These are phyloP conservation scores for Nilaparvata lugens DNA, from an alignment of 1,140 invertebrate genomes.

Conservation along the genomic window DNA sequence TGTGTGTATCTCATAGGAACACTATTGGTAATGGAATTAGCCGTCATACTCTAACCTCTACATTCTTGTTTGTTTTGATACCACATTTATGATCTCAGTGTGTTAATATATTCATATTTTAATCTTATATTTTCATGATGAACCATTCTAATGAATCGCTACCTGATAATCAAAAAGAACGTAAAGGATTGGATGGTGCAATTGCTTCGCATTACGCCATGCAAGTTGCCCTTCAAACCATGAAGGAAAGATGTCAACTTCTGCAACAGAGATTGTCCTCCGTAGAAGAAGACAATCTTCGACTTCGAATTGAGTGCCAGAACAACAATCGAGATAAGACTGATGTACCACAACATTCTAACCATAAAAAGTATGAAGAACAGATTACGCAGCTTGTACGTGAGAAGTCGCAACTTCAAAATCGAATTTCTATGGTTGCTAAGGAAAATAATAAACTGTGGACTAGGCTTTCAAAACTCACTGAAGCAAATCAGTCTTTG, in stretches of 20 bases:
- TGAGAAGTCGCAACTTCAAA: constrained; percentile 61
- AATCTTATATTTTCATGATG: too few species aligned
- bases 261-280: constrained; percentile 54
- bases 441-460: constrained; percentile 69
- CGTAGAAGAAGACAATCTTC: constrained; percentile 64
- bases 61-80: too few species aligned
- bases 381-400: constrained; percentile 40
- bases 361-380: constrained; percentile 14
- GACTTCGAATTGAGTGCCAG: constrained; percentile 44
- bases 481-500: constrained; percentile 41
- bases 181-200: too few species aligned
- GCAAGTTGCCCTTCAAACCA: constrained; percentile 63
- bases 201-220: constrained; percentile 46
- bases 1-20: too few species aligned
- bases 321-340: constrained; percentile 23
- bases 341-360: background rate
- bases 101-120: too few species aligned
- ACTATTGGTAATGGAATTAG: too few species aligned
- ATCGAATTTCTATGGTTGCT: constrained; percentile 67
- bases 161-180: too few species aligned
- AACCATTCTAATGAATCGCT: too few species aligned
- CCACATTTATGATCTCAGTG: too few species aligned
- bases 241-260: constrained; percentile 65
- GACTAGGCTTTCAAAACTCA: constrained; percentile 56
- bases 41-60: too few species aligned